A percentile compares a stretch with the other conserved stretches of the same genome.
Evolutionary conservation across 2,797 vertebrate species (phyloP).

Genomic region (Anguilla pacifica): DNA sequence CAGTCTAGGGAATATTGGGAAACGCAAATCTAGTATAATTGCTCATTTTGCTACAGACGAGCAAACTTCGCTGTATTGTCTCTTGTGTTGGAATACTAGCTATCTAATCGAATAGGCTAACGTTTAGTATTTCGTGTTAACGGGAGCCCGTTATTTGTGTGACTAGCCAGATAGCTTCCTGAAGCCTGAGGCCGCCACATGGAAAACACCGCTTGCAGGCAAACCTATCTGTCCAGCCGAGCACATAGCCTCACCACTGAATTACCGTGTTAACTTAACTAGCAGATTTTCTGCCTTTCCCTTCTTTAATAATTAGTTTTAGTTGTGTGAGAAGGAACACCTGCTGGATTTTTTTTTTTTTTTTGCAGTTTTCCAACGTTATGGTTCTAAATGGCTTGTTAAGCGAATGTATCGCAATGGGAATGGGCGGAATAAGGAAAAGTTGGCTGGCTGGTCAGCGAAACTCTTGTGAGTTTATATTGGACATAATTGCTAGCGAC

Average conservation of each 20-base stretch:
- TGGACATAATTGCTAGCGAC: background rate
- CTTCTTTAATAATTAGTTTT: background rate
- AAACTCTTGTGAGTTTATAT: background rate
- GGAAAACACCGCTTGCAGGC: constrained; percentile 3
- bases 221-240: constrained; percentile 10
- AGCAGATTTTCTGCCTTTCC: background rate
- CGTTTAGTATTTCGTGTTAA: background rate
- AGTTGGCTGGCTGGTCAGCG: background rate
- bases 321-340: background rate
- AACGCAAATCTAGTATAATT: background rate
- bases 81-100: background rate
- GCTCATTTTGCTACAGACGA: background rate
- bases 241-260: background rate
- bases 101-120: background rate
- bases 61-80: background rate
- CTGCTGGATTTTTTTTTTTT: background rate
- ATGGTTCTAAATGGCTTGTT: background rate
- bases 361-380: background rate
- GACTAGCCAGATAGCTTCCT: background rate
- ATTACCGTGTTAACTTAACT: background rate
- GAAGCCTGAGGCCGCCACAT: background rate
- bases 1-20: constrained; percentile 33
- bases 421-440: constrained; percentile 2
- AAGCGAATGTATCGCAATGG: background rate
- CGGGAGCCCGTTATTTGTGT: background rate